Percentiles rank a stretch among this genome's conserved stretches.
Conservation (phyloP, 1,140 invertebrate species). For the Oncopodura yosiiana region DNA sequence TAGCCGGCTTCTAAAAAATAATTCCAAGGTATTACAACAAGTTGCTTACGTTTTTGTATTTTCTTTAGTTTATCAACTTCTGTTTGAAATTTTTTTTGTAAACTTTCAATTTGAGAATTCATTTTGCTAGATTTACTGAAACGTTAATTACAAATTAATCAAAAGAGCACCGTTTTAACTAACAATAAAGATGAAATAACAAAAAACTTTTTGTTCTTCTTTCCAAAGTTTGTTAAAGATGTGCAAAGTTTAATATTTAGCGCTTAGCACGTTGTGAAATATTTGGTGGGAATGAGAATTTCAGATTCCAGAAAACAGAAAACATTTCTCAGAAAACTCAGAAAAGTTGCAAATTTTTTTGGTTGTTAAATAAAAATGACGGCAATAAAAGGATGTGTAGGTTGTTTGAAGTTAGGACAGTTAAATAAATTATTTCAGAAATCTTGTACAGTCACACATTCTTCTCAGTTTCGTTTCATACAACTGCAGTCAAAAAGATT, state of each 20-base stretch:
- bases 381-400: no score
- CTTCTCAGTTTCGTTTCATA: no score
- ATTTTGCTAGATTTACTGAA: neutral
- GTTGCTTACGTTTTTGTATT: conserved; percentile 5
- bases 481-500: neutral
- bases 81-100: conserved; percentile 3
- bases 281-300: no score
- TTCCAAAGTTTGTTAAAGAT: neutral
- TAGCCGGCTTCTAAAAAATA: neutral
- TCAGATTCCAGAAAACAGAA: no score
- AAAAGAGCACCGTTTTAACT: neutral
- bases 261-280: no score
- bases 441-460: no score
- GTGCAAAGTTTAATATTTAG: neutral
- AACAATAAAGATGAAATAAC: neutral
- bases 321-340: no score
- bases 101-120: neutral
- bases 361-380: no score
- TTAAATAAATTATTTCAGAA: no score
- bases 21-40: neutral
- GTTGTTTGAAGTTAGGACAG: no score
- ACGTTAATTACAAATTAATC: neutral
- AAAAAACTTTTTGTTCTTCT: neutral
- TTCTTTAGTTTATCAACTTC: conserved; percentile 11
- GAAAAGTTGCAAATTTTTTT: no score